Conservation (phyloP, 2,113 vertebrate species). For the Mellivora capensis region DNA sequence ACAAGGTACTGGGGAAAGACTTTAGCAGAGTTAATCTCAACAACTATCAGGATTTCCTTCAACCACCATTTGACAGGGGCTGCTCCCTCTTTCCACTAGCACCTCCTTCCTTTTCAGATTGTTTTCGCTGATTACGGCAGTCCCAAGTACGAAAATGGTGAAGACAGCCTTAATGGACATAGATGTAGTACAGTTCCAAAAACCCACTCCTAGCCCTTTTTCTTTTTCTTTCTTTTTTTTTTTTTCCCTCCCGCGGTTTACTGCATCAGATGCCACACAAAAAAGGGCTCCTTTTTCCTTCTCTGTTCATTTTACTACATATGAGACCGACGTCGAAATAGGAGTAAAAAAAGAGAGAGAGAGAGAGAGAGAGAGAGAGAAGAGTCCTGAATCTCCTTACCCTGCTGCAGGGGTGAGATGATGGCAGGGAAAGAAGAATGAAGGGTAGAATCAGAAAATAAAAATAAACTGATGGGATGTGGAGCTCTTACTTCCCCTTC, state of each 20-base stretch:
- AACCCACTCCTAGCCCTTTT: not conserved
- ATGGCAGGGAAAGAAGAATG: not conserved
- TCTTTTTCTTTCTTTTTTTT: not conserved
- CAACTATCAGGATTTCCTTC: slow-evolving; percentile 54
- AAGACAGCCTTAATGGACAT: slow-evolving; percentile 26
- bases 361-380: not conserved
- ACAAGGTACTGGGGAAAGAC: slow-evolving; percentile 22
- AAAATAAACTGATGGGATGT: slow-evolving; percentile 48
- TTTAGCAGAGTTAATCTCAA: slow-evolving; percentile 53
- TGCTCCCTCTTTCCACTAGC: slow-evolving; percentile 1
- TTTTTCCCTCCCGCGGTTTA: not conserved
- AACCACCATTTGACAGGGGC: not conserved
- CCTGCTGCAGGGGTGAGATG: slow-evolving; percentile 40
- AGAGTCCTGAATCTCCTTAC: slow-evolving; percentile 60
- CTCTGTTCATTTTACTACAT: slow-evolving; percentile 48
- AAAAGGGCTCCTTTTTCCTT: slow-evolving; percentile 47
- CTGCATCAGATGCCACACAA: slow-evolving; percentile 46
- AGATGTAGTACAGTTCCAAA: slow-evolving; percentile 36
- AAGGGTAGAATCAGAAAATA: slow-evolving; percentile 39
- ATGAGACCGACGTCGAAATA: slow-evolving; percentile 20
- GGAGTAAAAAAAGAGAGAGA: slow-evolving; percentile 26
- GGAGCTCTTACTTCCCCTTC: slow-evolving; percentile 41
- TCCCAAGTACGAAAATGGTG: slow-evolving; percentile 51
- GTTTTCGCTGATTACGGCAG: slow-evolving; percentile 52
- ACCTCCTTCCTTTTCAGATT: slow-evolving; percentile 42